Percentiles rank a stretch among this genome's conserved stretches.
phyloP scores from a whole-genome alignment of 2,888 invertebrate species.

The Volucella inflata region DNA sequence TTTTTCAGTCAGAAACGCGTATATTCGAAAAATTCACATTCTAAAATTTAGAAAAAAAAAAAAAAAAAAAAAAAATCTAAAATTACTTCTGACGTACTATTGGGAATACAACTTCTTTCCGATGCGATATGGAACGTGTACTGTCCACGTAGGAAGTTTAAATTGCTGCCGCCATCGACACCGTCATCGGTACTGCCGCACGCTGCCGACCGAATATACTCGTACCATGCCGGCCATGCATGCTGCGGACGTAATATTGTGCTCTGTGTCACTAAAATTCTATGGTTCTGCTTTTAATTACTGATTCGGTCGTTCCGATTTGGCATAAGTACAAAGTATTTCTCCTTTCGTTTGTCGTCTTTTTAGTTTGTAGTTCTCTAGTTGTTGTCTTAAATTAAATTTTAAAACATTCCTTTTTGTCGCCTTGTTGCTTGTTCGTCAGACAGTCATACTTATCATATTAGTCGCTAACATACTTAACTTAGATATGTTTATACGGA shows the following conservation, averaged over 20 bases:
- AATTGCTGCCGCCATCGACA: background rate
- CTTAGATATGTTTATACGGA: no score
- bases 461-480: background rate
- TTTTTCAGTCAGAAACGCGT: conserved; percentile 45
- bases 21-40: conserved; percentile 18
- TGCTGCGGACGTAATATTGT: conserved; percentile 7
- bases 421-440: background rate
- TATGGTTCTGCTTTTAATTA: conserved; percentile 69
- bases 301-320: conserved; percentile 54
- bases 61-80: conserved; percentile 51
- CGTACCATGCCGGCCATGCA: no score
- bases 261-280: conserved; percentile 42
- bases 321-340: conserved; percentile 70
- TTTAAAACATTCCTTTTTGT: conserved; percentile 59
- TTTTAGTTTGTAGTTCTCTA: no score
- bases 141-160: conserved; percentile 30
- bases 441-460: conserved; percentile 43
- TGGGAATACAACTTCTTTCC: conserved; percentile 29
- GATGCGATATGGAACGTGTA: conserved; percentile 31
- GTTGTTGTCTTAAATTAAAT: conserved; percentile 51
- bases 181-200: background rate
- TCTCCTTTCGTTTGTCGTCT: background rate
- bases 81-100: conserved; percentile 65
- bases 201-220: background rate
- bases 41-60: no score